These are phyloP conservation scores for Drosophila stalkeri DNA, from an alignment of 2,888 invertebrate genomes.

Conservation along the genomic window DNA sequence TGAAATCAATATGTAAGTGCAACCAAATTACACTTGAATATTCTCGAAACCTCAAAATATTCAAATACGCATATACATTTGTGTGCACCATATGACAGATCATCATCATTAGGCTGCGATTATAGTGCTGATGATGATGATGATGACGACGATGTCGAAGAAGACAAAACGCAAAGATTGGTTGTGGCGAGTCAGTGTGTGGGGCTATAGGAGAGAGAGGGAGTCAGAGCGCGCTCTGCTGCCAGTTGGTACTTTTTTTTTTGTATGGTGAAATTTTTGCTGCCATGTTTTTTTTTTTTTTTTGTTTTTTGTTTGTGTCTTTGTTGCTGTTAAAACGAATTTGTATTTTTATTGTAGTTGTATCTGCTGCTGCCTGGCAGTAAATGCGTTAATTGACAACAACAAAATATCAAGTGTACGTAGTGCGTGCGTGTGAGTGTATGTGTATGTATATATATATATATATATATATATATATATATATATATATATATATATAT, in stretches of 20 bases:
- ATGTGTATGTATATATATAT: slow-evolving; percentile 17
- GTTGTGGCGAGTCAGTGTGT: slow-evolving; percentile 14
- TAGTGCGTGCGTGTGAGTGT: slow-evolving; percentile 20
- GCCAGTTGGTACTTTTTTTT: slow-evolving; percentile 55
- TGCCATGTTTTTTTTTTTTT: slow-evolving; percentile 69
- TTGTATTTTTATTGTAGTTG: slow-evolving; percentile 46
- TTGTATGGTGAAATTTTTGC: slow-evolving; percentile 71
- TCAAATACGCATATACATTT: slow-evolving; percentile 23
- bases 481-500: slow-evolving; percentile 17
- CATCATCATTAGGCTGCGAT: slow-evolving; percentile 33
- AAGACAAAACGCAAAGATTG: slow-evolving; percentile 50
- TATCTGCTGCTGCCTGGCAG: slow-evolving; percentile 57
- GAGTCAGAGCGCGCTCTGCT: slow-evolving; percentile 43
- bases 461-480: slow-evolving; percentile 9
- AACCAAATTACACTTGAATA: slow-evolving; percentile 28
- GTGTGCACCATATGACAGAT: slow-evolving; percentile 47
- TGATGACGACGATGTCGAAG: slow-evolving; percentile 40
- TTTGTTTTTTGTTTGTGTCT: slow-evolving; percentile 51
- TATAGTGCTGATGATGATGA: slow-evolving; percentile 24
- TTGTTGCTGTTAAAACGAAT: slow-evolving; percentile 53
- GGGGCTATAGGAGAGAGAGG: slow-evolving; percentile 13
- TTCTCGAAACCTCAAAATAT: slow-evolving; percentile 11
- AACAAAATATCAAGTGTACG: slow-evolving; percentile 58
- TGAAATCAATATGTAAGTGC: slow-evolving; percentile 65
- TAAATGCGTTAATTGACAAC: slow-evolving; percentile 75